Evolutionary conservation across 2,797 vertebrate genomes (phyloP), one percentile per base, ranked within the genome.

Genomic region (Oreochromis mossambicus): DNA sequence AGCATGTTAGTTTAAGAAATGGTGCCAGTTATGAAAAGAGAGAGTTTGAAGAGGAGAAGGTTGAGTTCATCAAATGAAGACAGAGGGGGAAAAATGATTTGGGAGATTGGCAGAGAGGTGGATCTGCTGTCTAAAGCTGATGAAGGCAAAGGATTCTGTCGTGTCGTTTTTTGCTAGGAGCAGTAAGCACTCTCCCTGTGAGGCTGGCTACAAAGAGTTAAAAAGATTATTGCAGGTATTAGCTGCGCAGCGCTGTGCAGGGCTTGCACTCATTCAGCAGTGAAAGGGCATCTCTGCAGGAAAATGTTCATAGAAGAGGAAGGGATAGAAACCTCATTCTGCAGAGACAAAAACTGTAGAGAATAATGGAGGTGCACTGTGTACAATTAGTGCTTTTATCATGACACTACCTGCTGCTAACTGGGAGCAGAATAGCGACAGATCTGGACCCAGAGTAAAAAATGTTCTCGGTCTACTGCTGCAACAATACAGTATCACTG

Each of bases 161-260:
- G 6, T 19, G 54, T 70, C 15, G 36, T 9, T 66, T 88, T 21
- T 38, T 9, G 80, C 56, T 52, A 3, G 2, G 38, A 81, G 66
- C 80, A 3, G 32, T 9, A 29, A 8, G 46, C 43, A 0, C 76
- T 46, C 34, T 5, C 52, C 1, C 50, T 19, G 5, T 34, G 51
- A 48, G 56, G 41, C 80, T 3, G 8, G 29, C 80, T 3, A 1
- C 48, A 43, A 90, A 83, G 85, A 8, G 91, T 93, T 93, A 91
- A 93, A 86, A 32, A 78, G 88, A 92, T 92, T 91, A 92, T 78
- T 85, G 83, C 21, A 82, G 83, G 89, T 84, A 87, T 92, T 90
- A 90, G 80, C 89, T 26, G 7, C 76, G 50, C 81, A 43, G 84
- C 24, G 11, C 61, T 79, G 79, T 73, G 77, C 56, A 19, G 61